A percentile compares a stretch with the other conserved stretches of the same genome.
These are phyloP conservation scores for Hyposmocoma kahamanoa DNA, from an alignment of 1,140 invertebrate genomes.

Conservation along the genomic window DNA sequence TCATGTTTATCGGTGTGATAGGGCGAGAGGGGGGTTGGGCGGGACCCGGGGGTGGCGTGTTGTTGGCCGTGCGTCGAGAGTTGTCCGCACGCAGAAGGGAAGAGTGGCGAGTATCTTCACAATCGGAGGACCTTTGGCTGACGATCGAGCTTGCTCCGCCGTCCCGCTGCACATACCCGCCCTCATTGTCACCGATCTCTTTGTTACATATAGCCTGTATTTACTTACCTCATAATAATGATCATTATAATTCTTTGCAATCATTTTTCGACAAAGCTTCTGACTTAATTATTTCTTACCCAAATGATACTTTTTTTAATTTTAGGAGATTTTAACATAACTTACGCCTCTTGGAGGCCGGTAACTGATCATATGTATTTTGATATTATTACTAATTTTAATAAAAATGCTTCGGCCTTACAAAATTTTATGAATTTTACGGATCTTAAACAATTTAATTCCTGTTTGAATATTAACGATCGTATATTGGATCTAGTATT, in stretches of 20 bases:
- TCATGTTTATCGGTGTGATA: constrained; percentile 9
- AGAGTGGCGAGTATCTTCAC: constrained; percentile 5
- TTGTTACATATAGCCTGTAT: background rate
- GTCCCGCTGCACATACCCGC: background rate
- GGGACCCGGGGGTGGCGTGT: constrained; percentile 9
- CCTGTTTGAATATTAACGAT: background rate
- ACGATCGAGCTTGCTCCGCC: constrained; percentile 5
- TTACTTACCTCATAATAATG: background rate
- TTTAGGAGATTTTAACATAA: constrained; percentile 8
- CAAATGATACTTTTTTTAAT: constrained; percentile 7
- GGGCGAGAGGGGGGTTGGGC: background rate
- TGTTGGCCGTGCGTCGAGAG: constrained; percentile 10
- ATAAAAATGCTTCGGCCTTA: background rate
- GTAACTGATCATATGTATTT: background rate
- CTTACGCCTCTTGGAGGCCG: constrained; percentile 2
- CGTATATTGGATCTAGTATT: constrained; percentile 7
- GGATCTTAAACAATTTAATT: constrained; percentile 5
- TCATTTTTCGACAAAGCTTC: constrained; percentile 2
- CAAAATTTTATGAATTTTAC: constrained; percentile 8
- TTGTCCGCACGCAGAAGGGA: background rate
- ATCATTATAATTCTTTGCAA: background rate
- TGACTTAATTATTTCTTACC: background rate
- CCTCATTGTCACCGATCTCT: too few species aligned
- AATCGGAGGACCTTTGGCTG: constrained; percentile 13
- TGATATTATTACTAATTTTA: background rate